Evolutionary conservation across 2,113 vertebrate genomes (phyloP).

Genomic region (Gasterosteus nipponicus): DNA sequence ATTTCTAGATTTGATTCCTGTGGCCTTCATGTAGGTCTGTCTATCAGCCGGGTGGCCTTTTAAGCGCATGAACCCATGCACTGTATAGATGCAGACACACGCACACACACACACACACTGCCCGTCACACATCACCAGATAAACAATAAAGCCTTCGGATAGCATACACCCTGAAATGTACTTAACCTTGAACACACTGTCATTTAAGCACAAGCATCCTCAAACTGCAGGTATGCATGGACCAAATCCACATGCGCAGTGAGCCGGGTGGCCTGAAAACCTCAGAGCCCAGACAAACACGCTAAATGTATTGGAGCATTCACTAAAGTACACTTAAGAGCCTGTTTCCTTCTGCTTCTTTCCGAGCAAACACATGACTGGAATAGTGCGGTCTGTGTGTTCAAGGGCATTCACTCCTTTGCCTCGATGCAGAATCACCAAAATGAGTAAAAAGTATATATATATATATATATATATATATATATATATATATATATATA

Average conservation of each 20-base stretch:
- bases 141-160: background rate
- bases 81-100: background rate
- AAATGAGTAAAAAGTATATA: background rate
- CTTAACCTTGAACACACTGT: background rate
- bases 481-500: background rate
- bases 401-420: background rate
- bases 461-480: too few relatives aligned
- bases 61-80: background rate
- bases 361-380: slow-evolving; percentile 35
- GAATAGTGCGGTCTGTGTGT: slow-evolving; percentile 35
- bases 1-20: slow-evolving; percentile 60
- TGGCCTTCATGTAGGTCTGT: slow-evolving; percentile 51
- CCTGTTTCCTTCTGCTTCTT: slow-evolving; percentile 56
- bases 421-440: background rate
- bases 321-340: slow-evolving; percentile 55
- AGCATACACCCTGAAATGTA: background rate
- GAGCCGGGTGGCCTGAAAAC: slow-evolving; percentile 51
- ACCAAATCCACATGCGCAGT: background rate
- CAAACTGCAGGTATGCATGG: background rate
- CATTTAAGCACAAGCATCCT: background rate
- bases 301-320: slow-evolving; percentile 56
- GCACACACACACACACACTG: background rate
- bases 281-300: slow-evolving; percentile 69
- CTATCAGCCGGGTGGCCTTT: slow-evolving; percentile 53
- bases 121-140: background rate